Conservation (phyloP, 2,113 vertebrate genomes). For the Baryphthengus martii region DNA sequence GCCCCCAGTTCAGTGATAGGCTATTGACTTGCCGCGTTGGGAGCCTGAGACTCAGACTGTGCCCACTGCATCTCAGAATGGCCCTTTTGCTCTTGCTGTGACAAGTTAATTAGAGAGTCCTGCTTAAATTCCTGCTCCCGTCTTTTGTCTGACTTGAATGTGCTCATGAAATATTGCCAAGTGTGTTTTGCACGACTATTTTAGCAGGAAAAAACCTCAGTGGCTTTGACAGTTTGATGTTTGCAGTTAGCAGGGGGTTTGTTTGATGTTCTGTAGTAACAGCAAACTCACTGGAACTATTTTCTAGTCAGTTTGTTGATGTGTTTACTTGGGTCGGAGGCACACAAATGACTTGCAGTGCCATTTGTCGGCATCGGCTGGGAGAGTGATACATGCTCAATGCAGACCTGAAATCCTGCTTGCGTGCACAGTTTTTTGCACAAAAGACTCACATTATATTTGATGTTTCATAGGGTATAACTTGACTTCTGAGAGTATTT, state of each 20-base stretch:
- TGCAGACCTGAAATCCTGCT: background rate
- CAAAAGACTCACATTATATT: rapidly evolving
- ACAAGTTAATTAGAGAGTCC: background rate
- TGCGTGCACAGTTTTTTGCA: background rate
- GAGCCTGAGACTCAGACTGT: rapidly evolving
- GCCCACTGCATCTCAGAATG: background rate
- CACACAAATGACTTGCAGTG: background rate
- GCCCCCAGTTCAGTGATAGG: rapidly evolving
- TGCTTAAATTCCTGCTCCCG: background rate
- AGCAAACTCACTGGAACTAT: background rate
- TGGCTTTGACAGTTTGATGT: background rate
- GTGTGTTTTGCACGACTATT: background rate
- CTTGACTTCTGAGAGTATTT: background rate
- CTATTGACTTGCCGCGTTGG: rapidly evolving
- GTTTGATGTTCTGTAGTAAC: background rate
- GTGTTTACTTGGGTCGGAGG: background rate
- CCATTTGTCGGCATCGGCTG: background rate
- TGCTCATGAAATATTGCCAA: background rate
- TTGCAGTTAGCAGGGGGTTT: background rate
- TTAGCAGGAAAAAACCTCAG: background rate
- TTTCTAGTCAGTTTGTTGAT: background rate
- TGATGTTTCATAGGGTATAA: background rate
- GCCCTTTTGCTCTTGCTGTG: background rate
- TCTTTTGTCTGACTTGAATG: background rate
- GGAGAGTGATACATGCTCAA: rapidly evolving